Evolutionary conservation across 2,888 invertebrate genomes (phyloP), one percentile per base, ranked within the genome.

Genomic region (Apodemia zela): DNA sequence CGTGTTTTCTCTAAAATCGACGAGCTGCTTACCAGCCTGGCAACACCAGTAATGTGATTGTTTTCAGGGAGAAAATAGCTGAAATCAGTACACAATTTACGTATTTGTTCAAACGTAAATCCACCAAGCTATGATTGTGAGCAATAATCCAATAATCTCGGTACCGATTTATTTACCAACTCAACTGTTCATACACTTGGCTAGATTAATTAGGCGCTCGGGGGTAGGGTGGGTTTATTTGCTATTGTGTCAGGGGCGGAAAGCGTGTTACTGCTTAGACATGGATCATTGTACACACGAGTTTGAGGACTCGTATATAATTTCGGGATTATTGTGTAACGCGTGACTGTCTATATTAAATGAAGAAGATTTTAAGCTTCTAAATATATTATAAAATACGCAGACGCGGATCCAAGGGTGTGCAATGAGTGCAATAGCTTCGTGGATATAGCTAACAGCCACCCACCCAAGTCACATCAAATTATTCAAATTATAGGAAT

Each of bases 141-240:
- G 47, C 47, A 17, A 47, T 47, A 47, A 47, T 47, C 47, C 17
- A 47, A 47, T 47, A 47, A 47, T 47, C 47, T 47, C 47, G 8
- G 21, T 54, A 42, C 33, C 54, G 42, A 54, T 62, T 54, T 62
- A 54, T 62, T 62, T 57, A 51, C 25, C 42, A 54, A 54, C 18
- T 54, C 62, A 57, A 62, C 57, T 54, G 54, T 62, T 62, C 62
- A 62, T 54, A 61, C 54, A 54, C 61, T 51, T 51, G 21, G 47
- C 35, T 62, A 42, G 51, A 62, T 57, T 29, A 54, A 54, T 62
- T 62, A 25, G 57, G n/a, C 49, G n/a, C 61, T 15, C 10, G 49
- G 35, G 17, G 18, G 49, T n/a, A 47, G 47, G 47, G 47, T 47
- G 47, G 47, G 47, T 17, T 47, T 47, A 47, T 47, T 47, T 47